These are phyloP conservation scores for Mythimna ferrago DNA, from an alignment of 2,888 invertebrate species.

Conservation along the genomic window DNA sequence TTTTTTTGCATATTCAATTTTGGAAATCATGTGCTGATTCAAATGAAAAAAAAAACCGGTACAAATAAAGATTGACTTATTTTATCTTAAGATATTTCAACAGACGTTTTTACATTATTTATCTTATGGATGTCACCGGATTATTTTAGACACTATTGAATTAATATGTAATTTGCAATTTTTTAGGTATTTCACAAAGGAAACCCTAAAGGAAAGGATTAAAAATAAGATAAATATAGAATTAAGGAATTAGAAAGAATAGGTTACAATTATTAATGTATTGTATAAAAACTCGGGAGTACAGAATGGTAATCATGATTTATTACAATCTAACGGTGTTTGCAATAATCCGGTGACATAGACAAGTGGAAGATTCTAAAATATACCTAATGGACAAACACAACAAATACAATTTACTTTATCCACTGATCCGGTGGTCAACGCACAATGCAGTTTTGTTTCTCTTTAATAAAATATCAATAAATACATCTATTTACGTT, in stretches of 20 bases:
- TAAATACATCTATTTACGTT: conserved; percentile 37
- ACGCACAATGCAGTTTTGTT: background rate
- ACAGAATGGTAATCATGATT: background rate
- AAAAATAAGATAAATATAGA: too few relatives aligned
- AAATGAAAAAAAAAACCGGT: background rate
- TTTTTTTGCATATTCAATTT: background rate
- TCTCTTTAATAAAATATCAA: conserved; percentile 12
- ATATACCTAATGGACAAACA: conserved; percentile 8
- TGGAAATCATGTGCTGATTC: background rate
- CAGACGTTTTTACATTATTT: background rate
- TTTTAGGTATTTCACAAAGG: too few relatives aligned
- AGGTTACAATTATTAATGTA: too few relatives aligned
- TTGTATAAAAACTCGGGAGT: background rate
- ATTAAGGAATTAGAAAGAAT: too few relatives aligned
- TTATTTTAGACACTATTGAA: too few relatives aligned
- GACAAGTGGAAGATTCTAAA: background rate
- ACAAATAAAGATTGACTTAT: background rate
- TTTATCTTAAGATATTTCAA: background rate
- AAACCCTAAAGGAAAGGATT: too few relatives aligned
- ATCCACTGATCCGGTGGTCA: background rate
- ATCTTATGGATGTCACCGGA: background rate
- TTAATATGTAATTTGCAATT: too few relatives aligned
- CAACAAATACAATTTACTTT: background rate
- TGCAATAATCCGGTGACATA: conserved; percentile 3
- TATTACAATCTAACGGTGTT: background rate